phyloP scores from a whole-genome alignment of 2,113 vertebrate genomes.

The Indri indri region DNA sequence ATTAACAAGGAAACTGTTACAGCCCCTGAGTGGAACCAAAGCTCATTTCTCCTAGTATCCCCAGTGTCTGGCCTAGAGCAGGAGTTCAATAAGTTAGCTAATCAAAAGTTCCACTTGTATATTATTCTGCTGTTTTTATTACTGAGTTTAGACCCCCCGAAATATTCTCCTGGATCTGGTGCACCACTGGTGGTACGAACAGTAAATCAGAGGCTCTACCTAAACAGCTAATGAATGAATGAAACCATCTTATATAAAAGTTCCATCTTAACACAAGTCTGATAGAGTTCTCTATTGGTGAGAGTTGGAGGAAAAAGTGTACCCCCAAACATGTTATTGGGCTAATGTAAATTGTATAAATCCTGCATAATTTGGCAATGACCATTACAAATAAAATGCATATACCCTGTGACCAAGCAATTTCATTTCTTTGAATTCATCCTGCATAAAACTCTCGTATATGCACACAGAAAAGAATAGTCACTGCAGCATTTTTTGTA shows the following conservation, averaged over 20 bases:
- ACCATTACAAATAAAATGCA: background rate
- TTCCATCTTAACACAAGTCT: slow-evolving; percentile 15
- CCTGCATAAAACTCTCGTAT: background rate
- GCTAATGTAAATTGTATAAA: background rate
- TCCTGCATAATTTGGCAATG: background rate
- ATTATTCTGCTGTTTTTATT: background rate
- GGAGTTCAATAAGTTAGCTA: background rate
- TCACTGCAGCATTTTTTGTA: background rate
- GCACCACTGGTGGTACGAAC: background rate
- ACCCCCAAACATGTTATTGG: background rate
- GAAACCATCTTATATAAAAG: background rate
- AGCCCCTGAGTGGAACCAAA: background rate
- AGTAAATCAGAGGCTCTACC: background rate
- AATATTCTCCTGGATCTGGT: background rate
- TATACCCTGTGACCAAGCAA: background rate
- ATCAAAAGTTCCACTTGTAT: background rate
- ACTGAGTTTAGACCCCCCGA: background rate
- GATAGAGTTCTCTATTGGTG: background rate
- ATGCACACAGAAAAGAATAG: background rate
- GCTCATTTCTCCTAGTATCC: background rate
- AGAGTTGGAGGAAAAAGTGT: background rate
- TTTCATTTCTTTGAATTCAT: background rate
- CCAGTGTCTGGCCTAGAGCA: background rate
- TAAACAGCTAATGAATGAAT: background rate
- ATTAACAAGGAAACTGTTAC: background rate